Base-by-base conservation (phyloP, 2,888 invertebrate genomes). In the Ochlodes sylvanus region DNA sequence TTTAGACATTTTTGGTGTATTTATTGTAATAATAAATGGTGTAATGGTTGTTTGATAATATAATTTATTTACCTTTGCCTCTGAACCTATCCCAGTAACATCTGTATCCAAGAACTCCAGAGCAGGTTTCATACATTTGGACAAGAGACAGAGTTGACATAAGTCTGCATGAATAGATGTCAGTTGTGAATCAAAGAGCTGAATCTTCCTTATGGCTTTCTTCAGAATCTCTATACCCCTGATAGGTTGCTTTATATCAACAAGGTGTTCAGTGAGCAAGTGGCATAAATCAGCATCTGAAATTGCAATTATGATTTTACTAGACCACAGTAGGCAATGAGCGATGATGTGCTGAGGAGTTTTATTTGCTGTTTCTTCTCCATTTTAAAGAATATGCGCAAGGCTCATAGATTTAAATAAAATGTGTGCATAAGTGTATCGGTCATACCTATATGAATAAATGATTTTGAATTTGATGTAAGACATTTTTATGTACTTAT, bases 111-210 rank as follows among this genome's bases (percentile, higher is more conserved):
- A 94, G 85, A 98, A 96, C 79, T 96, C 96, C 61, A 99, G 90
- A 3, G 98, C 98, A 54, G 98, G 97, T 84, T 98, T 98, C 89
- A 99, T 96, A 86, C 97, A 97, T 89, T 98, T 98, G 56, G 98
- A 96, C 70, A 98, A 89, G 61, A 99, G 94, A 90, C 99, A 98
- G 17, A 99, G 94, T 87, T 98, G 98, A 84, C 98, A 98, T 64
- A 99, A 94, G 89, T 98, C 98, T 15, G 98, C 97, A 90, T 99
- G 99, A 74, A 99, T 96, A 2, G 98, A 97, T 38, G 99, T 99
- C 72, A 99, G 92, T 87, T 99, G 98, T 14, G 97, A 96, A 77
- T 98, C 97, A 88, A 96, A 96, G 19, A 97, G 89, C 83, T 98
- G 97, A 75, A 98, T 96, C 88, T 98, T 98, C 74, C 96, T 95